These are phyloP conservation scores for Pachymerium ferrugineum DNA, from an alignment of 2,888 invertebrate species.

Conservation along the genomic window DNA sequence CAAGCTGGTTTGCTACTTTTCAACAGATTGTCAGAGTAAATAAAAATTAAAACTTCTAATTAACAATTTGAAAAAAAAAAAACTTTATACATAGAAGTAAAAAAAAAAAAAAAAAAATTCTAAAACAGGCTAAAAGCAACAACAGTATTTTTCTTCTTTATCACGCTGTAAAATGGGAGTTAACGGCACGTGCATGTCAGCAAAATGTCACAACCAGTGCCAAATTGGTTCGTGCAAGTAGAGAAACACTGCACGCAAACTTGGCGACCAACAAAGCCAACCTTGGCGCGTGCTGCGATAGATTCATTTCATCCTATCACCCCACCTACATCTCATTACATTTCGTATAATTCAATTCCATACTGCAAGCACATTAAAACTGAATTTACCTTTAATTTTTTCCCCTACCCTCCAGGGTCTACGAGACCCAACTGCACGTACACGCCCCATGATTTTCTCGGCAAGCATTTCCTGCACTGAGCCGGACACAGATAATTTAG, in stretches of 20 bases:
- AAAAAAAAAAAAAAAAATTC: too few relatives aligned
- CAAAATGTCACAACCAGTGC: constrained; percentile 31
- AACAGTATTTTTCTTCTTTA: background rate
- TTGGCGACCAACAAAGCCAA: constrained; percentile 20
- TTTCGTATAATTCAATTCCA: background rate
- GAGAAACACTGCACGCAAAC: background rate
- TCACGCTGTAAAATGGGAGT: background rate
- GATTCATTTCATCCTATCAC: background rate
- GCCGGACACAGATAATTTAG: constrained; percentile 27
- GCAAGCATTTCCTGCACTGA: constrained; percentile 24
- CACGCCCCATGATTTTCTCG: constrained; percentile 20
- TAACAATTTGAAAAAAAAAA: background rate
- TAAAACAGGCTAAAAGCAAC: background rate
- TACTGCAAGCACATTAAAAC: background rate
- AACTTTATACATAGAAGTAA: background rate
- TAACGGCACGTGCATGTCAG: constrained; percentile 28
- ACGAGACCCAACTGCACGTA: background rate
- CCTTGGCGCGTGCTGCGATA: constrained; percentile 23
- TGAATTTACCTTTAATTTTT: background rate
- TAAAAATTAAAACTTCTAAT: background rate
- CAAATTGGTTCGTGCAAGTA: constrained; percentile 3
- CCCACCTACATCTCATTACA: constrained; percentile 6
- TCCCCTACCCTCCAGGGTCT: constrained; percentile 1
- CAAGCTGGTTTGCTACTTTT: background rate
- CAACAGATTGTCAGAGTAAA: background rate